A percentile compares a stretch with the other conserved stretches of the same genome.
phyloP scores from a whole-genome alignment of 2,113 vertebrate species.

The Pelodiscus sinensis region DNA sequence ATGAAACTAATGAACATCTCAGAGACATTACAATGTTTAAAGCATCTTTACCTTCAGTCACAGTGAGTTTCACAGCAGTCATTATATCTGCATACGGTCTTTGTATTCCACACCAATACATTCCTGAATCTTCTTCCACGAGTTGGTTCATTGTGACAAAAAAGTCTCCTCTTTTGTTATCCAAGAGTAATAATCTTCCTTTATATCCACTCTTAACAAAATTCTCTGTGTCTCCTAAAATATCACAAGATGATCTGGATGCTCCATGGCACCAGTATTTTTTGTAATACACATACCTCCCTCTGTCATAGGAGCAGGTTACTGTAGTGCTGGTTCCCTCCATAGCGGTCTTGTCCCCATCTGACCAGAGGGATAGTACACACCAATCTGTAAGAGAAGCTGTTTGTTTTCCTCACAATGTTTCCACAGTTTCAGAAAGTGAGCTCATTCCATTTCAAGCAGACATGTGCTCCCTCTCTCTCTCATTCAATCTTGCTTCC shows the following conservation, averaged over 20 bases:
- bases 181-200: conserved; percentile 14
- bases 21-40: neutral
- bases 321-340: conserved; percentile 62
- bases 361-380: neutral
- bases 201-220: neutral
- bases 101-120: conserved; percentile 79
- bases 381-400: neutral
- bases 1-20: neutral
- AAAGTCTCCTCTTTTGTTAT: conserved; percentile 16
- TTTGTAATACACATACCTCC: conserved; percentile 19
- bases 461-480: neutral
- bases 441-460: neutral
- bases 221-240: conserved; percentile 70
- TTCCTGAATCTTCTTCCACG: conserved; percentile 61
- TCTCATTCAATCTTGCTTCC: neutral
- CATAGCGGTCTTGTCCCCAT: conserved; percentile 18
- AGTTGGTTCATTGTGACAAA: conserved; percentile 65
- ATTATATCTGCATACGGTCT: conserved; percentile 74
- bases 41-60: conserved; percentile 70
- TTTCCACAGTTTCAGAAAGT: neutral
- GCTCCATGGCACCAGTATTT: conserved; percentile 80
- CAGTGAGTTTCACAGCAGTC: conserved; percentile 54
- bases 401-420: neutral
- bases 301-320: conserved; percentile 59
- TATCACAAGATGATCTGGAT: conserved; percentile 56